Evolutionary conservation across 1,140 invertebrate genomes (phyloP), one percentile per base, ranked within the genome.

Genomic region (Scaptomyza hsui): DNA sequence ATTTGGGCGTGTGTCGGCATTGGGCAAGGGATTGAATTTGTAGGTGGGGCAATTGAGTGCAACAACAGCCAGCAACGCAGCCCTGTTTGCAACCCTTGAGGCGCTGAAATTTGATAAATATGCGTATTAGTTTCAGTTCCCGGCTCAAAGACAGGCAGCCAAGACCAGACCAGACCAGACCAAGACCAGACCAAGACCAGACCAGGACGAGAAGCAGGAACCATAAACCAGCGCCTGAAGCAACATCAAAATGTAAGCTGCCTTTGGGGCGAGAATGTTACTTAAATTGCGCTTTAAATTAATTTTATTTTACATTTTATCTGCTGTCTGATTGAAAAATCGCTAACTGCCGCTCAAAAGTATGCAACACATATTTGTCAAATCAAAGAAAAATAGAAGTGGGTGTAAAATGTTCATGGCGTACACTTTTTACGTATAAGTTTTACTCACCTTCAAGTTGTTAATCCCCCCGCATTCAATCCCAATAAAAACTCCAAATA

Each of bases 71-170:
- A 37, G 45, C 32, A 26, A 35, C 10, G 61, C 49, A 75, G 44
- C 53, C 51, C 62, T 32, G 48, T 67, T 72, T 75, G 65, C 69
- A 69, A 64, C 81, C 80, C 82, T 74, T 68, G 55, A 73, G 67
- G 82, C 77, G 21, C 19, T 78, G 82, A 86, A 88, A 86, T 86
- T 86, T 86, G 82, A 86, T 86, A 86, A 86, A 81, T 86, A 86
- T 86, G 82, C 82, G 82, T 88, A 86, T 86, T 86, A 86, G 82
- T 86, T 86, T 86, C 82, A 81, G 59, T 72, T 75, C 45, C 78
- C 57, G 32, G 55, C 56, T 61, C 57, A 45, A 21, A 18, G 7
- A 18, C 37, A 29, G 41, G 18, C 12, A 56, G 32, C 41, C 4
- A 15, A 24, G 15, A 10, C 16, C 37, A 32, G n/a, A 15, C 4